Evolutionary conservation across 2,888 invertebrate species (phyloP).

Genomic region (Lordiphosa fenestrarum): DNA sequence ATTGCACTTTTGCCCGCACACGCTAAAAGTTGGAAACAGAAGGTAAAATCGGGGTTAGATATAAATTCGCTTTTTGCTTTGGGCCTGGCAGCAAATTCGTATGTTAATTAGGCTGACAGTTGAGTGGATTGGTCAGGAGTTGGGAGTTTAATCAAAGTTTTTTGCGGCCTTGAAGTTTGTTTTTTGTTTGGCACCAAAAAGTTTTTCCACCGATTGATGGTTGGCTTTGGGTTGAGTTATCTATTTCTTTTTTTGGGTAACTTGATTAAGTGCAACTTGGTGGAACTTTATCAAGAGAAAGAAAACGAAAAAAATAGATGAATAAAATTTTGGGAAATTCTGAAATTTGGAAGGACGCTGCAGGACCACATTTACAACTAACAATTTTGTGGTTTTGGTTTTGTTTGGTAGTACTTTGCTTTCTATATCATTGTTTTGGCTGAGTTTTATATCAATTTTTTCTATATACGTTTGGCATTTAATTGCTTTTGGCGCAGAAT

Average conservation of each 20-base stretch:
- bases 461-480: too few relatives aligned
- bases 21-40: slow-evolving; percentile 29
- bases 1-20: slow-evolving; percentile 48
- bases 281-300: slow-evolving; percentile 7
- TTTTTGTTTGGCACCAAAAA: slow-evolving; percentile 7
- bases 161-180: slow-evolving; percentile 20
- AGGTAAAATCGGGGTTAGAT: background rate
- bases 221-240: slow-evolving; percentile 14
- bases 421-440: too few relatives aligned
- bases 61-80: slow-evolving; percentile 11
- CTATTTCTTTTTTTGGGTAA: slow-evolving; percentile 5
- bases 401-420: too few relatives aligned
- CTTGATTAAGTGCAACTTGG: slow-evolving; percentile 4
- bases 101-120: slow-evolving; percentile 35
- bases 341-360: too few relatives aligned
- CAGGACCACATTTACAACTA: too few relatives aligned
- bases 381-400: too few relatives aligned
- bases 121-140: slow-evolving; percentile 9
- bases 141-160: slow-evolving; percentile 30
- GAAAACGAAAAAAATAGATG: background rate
- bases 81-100: slow-evolving; percentile 28
- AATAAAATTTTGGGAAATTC: too few relatives aligned
- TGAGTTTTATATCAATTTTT: too few relatives aligned
- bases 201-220: slow-evolving; percentile 21
- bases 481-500: too few relatives aligned